phyloP scores from a whole-genome alignment of 2,888 invertebrate genomes.

The Caenorhabditis wallacei region DNA sequence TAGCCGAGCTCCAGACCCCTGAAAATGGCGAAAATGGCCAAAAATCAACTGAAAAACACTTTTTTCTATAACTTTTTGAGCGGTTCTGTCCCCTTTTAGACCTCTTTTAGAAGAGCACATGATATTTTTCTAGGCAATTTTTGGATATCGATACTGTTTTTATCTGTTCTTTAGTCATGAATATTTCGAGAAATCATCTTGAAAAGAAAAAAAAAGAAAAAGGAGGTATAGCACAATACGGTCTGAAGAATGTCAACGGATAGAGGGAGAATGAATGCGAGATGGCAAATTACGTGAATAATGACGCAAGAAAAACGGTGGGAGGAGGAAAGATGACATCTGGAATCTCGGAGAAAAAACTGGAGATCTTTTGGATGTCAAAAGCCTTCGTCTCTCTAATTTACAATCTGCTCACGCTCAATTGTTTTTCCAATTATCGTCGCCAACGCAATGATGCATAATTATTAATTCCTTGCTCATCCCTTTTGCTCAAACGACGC shows the following conservation, averaged over 20 bases:
- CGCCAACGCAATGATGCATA: constrained; percentile 34
- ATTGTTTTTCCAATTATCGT: constrained; percentile 38
- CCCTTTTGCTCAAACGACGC: constrained; percentile 28
- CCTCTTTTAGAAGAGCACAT: no score
- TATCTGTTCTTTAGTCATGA: no score
- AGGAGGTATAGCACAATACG: neutral
- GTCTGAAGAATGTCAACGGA: neutral
- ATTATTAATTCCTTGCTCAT: constrained; percentile 24
- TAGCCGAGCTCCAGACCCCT: no score
- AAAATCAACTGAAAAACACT: no score
- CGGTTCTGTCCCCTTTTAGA: no score
- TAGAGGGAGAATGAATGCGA: constrained; percentile 18
- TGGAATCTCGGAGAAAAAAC: constrained; percentile 26
- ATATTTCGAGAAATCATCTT: no score
- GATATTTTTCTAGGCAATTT: no score
- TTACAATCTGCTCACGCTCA: constrained; percentile 41
- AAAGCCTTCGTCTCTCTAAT: constrained; percentile 39
- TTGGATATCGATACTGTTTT: no score
- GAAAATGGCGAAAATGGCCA: no score
- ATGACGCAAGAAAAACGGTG: constrained; percentile 43
- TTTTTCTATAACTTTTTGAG: no score
- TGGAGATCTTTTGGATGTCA: constrained; percentile 28
- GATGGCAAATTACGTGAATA: constrained; percentile 27
- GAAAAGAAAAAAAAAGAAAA: neutral
- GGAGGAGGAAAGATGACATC: constrained; percentile 18